Evolutionary conservation across 2,797 vertebrate genomes (phyloP).

Genomic region (Sebastes steindachneri): DNA sequence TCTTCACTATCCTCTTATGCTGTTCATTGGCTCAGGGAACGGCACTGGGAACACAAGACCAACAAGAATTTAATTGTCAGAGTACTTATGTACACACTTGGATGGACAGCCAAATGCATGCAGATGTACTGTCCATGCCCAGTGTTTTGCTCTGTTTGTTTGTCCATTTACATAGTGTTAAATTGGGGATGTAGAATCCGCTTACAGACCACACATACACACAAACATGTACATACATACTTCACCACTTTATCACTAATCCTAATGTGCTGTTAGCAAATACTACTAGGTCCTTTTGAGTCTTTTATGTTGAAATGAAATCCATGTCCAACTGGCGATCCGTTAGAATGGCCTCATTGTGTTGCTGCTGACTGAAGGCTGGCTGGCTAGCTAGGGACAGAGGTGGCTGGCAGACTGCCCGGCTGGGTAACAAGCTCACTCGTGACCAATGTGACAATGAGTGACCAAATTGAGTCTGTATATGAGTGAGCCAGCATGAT

Average conservation of each 20-base stretch:
- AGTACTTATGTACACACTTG: not conserved
- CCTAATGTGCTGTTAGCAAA: slow-evolving; percentile 28
- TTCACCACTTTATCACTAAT: slow-evolving; percentile 4
- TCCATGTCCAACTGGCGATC: slow-evolving; percentile 35
- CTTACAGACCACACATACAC: not conserved
- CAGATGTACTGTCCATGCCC: not conserved
- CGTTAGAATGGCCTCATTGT: slow-evolving; percentile 69
- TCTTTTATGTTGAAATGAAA: slow-evolving; percentile 30
- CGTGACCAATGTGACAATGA: slow-evolving; percentile 71
- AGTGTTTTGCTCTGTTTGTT: not conserved
- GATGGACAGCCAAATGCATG: slow-evolving; percentile 2
- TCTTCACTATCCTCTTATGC: not conserved
- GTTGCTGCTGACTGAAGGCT: slow-evolving; percentile 39
- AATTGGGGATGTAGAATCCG: not conserved
- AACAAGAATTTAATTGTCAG: not conserved
- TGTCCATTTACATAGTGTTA: not conserved
- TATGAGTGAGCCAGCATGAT: slow-evolving; percentile 57
- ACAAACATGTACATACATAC: not conserved
- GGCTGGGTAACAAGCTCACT: slow-evolving; percentile 59
- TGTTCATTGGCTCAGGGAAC: slow-evolving; percentile 8
- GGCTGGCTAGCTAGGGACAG: slow-evolving; percentile 35
- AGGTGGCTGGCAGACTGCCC: slow-evolving; percentile 67
- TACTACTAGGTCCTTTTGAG: slow-evolving; percentile 1
- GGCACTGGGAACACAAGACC: not conserved
- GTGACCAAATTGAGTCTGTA: slow-evolving; percentile 52